These are phyloP conservation scores for Hassar affinis DNA, from an alignment of 2,113 vertebrate species.

Conservation along the genomic window DNA sequence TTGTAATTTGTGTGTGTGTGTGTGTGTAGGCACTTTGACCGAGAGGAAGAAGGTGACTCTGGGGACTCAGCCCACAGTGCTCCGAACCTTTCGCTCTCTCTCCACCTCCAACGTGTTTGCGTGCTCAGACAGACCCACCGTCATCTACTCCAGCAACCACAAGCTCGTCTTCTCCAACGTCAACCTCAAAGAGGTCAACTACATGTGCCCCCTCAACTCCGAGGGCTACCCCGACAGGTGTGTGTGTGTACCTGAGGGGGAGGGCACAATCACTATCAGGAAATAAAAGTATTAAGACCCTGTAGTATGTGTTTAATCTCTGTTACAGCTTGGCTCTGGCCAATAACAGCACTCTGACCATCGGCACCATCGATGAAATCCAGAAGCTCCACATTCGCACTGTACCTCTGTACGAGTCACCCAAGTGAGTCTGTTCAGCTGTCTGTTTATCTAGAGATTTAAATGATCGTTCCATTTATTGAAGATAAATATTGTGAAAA, in stretches of 20 bases:
- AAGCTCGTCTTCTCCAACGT: conserved; percentile 98
- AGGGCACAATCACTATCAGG: background rate
- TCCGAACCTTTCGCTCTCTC: conserved; percentile 93
- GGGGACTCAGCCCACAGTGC: conserved; percentile 93
- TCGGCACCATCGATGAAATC: conserved; percentile 97
- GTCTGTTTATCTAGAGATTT: background rate
- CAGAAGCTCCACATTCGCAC: conserved; percentile 98
- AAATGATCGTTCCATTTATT: no score
- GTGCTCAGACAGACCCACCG: conserved; percentile 96
- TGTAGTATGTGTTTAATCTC: background rate
- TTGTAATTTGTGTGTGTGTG: background rate
- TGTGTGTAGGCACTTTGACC: conserved; percentile 80
- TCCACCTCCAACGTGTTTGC: conserved; percentile 98
- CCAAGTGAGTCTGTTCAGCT: conserved; percentile 76
- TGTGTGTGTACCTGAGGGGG: background rate
- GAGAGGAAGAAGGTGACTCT: conserved; percentile 98
- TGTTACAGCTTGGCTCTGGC: conserved; percentile 85
- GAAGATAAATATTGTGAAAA: no score
- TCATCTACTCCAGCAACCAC: conserved; percentile 99
- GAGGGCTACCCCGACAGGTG: conserved; percentile 96
- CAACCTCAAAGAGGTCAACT: conserved; percentile 99
- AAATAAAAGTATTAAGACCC: background rate
- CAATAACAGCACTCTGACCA: conserved; percentile 98
- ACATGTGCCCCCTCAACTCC: conserved; percentile 98
- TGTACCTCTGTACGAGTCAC: conserved; percentile 92